Percentiles rank a stretch among this genome's conserved stretches.
Evolutionary conservation across 2,797 vertebrate genomes (phyloP).

Genomic region (Lutjanus campechanus): DNA sequence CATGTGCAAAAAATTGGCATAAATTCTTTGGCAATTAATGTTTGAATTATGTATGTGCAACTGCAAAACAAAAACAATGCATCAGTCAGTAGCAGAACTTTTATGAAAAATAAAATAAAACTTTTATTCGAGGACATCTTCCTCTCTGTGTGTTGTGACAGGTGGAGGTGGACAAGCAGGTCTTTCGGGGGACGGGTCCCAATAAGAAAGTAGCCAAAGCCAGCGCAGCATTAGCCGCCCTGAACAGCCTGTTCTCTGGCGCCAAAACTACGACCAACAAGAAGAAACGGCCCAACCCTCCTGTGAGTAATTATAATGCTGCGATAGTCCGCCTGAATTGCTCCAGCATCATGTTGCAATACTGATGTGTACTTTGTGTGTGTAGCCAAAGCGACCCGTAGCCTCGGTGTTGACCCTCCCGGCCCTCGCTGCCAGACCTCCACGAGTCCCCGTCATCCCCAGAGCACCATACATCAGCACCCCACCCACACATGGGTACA

Average conservation of each 20-base stretch:
- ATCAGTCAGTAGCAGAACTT: too few relatives aligned
- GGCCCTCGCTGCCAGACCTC: slow-evolving; percentile 88
- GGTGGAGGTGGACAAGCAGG: slow-evolving; percentile 96
- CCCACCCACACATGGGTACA: slow-evolving; percentile 89
- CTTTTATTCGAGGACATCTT: not conserved
- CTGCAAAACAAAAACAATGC: too few relatives aligned
- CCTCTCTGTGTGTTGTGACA: slow-evolving; percentile 57
- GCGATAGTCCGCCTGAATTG: too few relatives aligned
- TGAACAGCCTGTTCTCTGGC: slow-evolving; percentile 93
- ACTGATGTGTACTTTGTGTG: not conserved
- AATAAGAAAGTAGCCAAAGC: slow-evolving; percentile 98
- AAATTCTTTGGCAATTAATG: too few relatives aligned
- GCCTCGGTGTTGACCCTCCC: slow-evolving; percentile 81
- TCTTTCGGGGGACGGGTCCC: slow-evolving; percentile 93
- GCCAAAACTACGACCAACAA: slow-evolving; percentile 90
- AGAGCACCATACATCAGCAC: slow-evolving; percentile 91
- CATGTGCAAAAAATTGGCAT: too few relatives aligned
- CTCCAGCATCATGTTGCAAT: not conserved
- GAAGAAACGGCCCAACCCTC: slow-evolving; percentile 92
- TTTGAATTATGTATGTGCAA: too few relatives aligned
- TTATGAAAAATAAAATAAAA: too few relatives aligned
- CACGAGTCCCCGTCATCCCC: slow-evolving; percentile 87
- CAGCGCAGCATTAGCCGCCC: slow-evolving; percentile 92
- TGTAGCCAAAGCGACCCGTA: slow-evolving; percentile 67
- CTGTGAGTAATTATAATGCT: slow-evolving; percentile 72